Conservation (phyloP, 2,797 vertebrate species). For the Tadarida brasiliensis region DNA sequence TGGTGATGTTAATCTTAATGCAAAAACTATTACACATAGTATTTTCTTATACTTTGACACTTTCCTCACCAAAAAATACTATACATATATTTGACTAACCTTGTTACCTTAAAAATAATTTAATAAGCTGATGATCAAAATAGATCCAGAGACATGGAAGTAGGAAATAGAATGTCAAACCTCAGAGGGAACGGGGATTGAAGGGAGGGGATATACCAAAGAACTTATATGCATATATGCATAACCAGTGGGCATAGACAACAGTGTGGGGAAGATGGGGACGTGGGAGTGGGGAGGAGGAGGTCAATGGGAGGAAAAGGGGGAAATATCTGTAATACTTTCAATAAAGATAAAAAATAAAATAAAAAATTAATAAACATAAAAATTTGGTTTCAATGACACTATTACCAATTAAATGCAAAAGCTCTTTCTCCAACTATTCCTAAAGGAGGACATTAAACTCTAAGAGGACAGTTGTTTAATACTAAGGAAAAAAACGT, state of each 20-base stretch:
- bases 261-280: too few relatives aligned
- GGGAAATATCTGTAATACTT: too few relatives aligned
- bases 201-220: too few relatives aligned
- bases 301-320: too few relatives aligned
- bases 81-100: not conserved
- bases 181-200: too few relatives aligned
- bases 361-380: not conserved
- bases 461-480: not conserved
- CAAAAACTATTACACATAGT: not conserved
- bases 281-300: too few relatives aligned
- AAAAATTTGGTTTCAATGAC: not conserved
- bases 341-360: too few relatives aligned
- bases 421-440: not conserved
- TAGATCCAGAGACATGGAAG: too few relatives aligned
- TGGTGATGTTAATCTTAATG: not conserved
- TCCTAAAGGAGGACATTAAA: not conserved
- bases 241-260: too few relatives aligned
- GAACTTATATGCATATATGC: too few relatives aligned
- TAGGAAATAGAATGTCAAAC: too few relatives aligned
- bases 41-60: not conserved
- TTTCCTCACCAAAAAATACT: conserved; percentile 10
- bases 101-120: conserved; percentile 48
- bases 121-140: not conserved
- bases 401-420: not conserved
- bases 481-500: not conserved